Conservation (phyloP, 2,888 invertebrate species). For the Andrena fulva region DNA sequence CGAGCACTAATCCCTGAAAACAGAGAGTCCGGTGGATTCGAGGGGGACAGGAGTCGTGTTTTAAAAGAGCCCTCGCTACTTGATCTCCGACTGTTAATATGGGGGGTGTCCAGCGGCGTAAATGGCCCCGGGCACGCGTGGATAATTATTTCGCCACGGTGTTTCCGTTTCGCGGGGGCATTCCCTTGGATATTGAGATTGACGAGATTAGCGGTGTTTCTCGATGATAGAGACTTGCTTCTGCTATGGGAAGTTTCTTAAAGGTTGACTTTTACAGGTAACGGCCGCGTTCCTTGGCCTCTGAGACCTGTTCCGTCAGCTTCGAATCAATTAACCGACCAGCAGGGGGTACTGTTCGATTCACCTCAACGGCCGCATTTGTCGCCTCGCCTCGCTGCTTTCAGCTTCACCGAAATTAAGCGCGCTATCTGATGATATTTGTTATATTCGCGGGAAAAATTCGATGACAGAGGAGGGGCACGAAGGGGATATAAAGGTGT, state of each 20-base stretch:
- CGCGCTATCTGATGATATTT: not conserved
- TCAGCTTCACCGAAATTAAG: not conserved
- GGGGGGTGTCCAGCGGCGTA: not conserved
- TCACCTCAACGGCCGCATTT: not conserved
- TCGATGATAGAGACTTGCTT: no score
- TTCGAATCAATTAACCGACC: no score
- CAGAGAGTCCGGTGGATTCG: constrained; percentile 48
- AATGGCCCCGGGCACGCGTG: not conserved
- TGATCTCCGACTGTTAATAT: not conserved
- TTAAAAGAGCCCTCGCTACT: constrained; percentile 29
- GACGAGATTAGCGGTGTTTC: no score
- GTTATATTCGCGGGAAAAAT: not conserved
- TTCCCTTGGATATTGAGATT: no score
- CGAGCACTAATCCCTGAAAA: constrained; percentile 65
- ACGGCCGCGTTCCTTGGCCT: no score
- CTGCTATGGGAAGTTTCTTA: no score
- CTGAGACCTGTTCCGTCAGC: no score
- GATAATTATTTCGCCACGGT: not conserved
- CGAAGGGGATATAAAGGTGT: constrained; percentile 28
- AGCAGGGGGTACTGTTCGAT: no score
- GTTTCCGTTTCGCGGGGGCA: not conserved
- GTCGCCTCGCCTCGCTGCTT: not conserved
- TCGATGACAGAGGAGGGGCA: constrained; percentile 3
- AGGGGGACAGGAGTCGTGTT: constrained; percentile 17
- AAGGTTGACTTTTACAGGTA: no score